Conservation (phyloP, 2,888 invertebrate species). For the Meiosimyza decipiens region DNA sequence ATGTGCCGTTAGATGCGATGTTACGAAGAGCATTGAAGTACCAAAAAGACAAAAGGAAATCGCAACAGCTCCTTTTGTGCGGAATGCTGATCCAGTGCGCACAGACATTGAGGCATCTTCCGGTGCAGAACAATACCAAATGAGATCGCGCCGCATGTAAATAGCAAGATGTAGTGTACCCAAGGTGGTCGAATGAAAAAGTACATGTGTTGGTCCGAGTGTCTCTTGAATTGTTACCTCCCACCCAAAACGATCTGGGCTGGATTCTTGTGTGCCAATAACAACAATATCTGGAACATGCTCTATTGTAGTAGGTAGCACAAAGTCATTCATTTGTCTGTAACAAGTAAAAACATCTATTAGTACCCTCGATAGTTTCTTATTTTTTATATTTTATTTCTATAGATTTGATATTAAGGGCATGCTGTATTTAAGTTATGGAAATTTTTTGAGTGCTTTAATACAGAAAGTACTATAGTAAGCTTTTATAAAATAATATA, state of each 20-base stretch:
- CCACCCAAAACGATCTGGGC: conserved; percentile 88
- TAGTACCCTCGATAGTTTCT: too few species aligned
- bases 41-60: conserved; percentile 94
- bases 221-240: conserved; percentile 92
- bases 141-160: conserved; percentile 89
- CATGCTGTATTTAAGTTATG: too few species aligned
- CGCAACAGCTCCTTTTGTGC: conserved; percentile 95
- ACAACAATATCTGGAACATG: conserved; percentile 92
- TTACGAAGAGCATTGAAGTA: conserved; percentile 93
- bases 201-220: conserved; percentile 90
- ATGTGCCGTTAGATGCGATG: conserved; percentile 94
- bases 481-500: too few species aligned
- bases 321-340: conserved; percentile 89
- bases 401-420: too few species aligned
- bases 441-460: too few species aligned
- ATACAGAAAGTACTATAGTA: too few species aligned
- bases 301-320: conserved; percentile 85
- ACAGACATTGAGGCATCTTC: conserved; percentile 90
- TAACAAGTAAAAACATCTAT: conserved; percentile 44
- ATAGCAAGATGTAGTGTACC: conserved; percentile 90
- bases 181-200: conserved; percentile 86
- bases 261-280: conserved; percentile 94
- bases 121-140: conserved; percentile 95
- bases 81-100: conserved; percentile 88
- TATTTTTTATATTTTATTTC: too few species aligned